Conservation (phyloP, 2,888 invertebrate genomes). For the Flexamia atlantica region DNA sequence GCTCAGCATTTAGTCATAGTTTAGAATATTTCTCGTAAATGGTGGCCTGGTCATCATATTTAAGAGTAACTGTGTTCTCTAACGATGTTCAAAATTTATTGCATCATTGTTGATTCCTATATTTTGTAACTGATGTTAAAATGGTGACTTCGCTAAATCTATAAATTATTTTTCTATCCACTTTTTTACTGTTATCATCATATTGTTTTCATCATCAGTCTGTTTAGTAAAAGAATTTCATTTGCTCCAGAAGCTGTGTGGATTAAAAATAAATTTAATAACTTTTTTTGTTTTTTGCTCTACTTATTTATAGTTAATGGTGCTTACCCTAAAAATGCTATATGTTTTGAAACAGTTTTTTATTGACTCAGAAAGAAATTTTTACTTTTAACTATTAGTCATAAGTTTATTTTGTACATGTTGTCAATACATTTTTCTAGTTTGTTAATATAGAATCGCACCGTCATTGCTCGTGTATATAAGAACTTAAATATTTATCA, state of each 20-base stretch:
- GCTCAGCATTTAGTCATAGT: neutral
- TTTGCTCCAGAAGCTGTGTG: too few species aligned
- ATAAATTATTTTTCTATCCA: slow-evolving; percentile 34
- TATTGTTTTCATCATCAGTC: neutral
- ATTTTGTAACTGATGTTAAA: slow-evolving; percentile 26
- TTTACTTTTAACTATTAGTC: neutral
- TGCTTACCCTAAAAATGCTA: neutral
- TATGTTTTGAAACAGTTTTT: neutral
- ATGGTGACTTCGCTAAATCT: neutral
- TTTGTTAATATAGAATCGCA: neutral
- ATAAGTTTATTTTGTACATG: neutral
- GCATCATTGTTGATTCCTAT: neutral
- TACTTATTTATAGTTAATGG: neutral
- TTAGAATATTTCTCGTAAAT: slow-evolving; percentile 32
- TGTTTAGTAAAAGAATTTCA: neutral
- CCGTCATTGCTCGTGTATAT: neutral
- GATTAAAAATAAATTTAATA: too few species aligned
- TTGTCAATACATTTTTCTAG: neutral
- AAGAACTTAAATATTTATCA: neutral
- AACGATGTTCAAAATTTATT: slow-evolving; percentile 22
- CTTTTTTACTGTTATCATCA: neutral
- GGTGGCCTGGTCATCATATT: neutral
- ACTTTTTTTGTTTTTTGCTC: neutral
- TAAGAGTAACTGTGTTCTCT: slow-evolving; percentile 35
- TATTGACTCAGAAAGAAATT: neutral